Conservation (phyloP, 2,888 invertebrate genomes). For the Trichopria drosophilae region DNA sequence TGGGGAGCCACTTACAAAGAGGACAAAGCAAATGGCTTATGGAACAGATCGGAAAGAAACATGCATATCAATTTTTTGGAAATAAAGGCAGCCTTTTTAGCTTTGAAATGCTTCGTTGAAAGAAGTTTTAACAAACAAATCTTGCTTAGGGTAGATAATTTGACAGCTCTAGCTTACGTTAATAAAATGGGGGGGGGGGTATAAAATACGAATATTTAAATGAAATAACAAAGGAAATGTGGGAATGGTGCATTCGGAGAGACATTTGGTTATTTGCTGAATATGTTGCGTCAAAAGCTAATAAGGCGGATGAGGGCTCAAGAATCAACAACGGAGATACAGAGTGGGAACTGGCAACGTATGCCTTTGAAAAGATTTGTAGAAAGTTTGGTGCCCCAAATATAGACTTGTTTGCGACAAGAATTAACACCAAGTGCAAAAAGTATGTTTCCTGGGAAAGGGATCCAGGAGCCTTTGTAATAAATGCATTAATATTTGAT, state of each 20-base stretch:
- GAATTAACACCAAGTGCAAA: too few species aligned
- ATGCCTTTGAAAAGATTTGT: too few species aligned
- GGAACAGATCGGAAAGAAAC: not conserved
- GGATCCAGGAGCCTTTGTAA: too few species aligned
- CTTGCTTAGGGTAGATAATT: not conserved
- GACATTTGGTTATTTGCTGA: not conserved
- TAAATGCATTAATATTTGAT: slow-evolving; percentile 3
- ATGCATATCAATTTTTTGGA: not conserved
- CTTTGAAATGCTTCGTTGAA: too few species aligned
- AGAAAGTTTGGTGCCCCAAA: too few species aligned
- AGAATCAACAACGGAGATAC: slow-evolving; percentile 1
- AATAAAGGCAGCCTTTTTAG: slow-evolving; percentile 1
- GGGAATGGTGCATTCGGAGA: slow-evolving; percentile 4
- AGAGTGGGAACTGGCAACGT: not conserved
- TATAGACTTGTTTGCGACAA: too few species aligned
- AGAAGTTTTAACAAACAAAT: not conserved
- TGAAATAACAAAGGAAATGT: not conserved
- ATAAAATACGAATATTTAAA: not conserved
- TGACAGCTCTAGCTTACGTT: not conserved
- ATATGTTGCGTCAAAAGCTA: too few species aligned
- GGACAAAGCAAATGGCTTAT: not conserved
- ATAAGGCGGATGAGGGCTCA: too few species aligned
- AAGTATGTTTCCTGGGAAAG: too few species aligned
- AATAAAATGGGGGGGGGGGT: too few species aligned
- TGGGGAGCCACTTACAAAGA: slow-evolving; percentile 24